phyloP scores from a whole-genome alignment of 2,888 invertebrate genomes.

The Caenorhabditis sp. region DNA sequence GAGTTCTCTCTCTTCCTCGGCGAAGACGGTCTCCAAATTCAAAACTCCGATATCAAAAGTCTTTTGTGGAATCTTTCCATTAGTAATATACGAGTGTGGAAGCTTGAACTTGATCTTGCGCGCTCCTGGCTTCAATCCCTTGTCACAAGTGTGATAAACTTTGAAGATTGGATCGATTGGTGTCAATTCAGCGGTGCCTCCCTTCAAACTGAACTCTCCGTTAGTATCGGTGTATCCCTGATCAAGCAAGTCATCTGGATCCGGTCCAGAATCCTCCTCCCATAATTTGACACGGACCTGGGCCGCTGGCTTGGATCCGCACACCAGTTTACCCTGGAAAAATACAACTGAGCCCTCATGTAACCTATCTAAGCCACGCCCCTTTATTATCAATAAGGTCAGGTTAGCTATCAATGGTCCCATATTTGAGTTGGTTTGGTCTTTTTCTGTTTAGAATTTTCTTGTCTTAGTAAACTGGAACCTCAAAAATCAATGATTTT shows the following conservation, averaged over 20 bases:
- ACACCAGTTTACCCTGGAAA: slow-evolving; percentile 45
- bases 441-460: too few species aligned
- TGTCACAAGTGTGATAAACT: slow-evolving; percentile 59
- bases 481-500: too few species aligned
- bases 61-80: slow-evolving; percentile 43
- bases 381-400: too few species aligned
- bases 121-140: slow-evolving; percentile 51
- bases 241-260: slow-evolving; percentile 60
- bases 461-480: too few species aligned
- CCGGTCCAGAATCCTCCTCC: slow-evolving; percentile 59
- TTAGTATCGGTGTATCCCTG: slow-evolving; percentile 54
- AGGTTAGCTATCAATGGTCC: too few species aligned
- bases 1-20: slow-evolving; percentile 48
- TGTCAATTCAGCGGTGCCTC: slow-evolving; percentile 56
- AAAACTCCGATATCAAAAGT: slow-evolving; percentile 52
- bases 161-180: slow-evolving; percentile 58
- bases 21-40: slow-evolving; percentile 56
- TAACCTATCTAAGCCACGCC: too few species aligned
- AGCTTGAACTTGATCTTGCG: slow-evolving; percentile 50
- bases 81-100: slow-evolving; percentile 49
- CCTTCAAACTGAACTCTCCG: slow-evolving; percentile 48
- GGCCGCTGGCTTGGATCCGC: slow-evolving; percentile 49
- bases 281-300: slow-evolving; percentile 58
- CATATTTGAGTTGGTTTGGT: too few species aligned
- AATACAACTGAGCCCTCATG: too few species aligned